These are phyloP conservation scores for Vombatus ursinus DNA, from an alignment of 2,113 vertebrate genomes.

Conservation along the genomic window DNA sequence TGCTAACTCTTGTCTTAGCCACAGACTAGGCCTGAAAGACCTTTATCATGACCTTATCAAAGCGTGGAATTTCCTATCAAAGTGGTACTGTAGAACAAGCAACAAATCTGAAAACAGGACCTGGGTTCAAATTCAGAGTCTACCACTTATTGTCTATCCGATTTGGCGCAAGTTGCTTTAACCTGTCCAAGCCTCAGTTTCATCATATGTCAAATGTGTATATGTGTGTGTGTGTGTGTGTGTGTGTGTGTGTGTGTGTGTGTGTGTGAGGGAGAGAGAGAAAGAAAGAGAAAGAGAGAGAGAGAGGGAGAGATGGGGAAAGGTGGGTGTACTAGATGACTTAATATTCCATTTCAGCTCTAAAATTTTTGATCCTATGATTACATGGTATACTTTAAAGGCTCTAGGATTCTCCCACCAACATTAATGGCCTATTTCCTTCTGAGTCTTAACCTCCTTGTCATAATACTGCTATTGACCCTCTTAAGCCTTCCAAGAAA, in stretches of 20 bases:
- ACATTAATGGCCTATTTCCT: slow-evolving; percentile 33
- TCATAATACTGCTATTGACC: not conserved
- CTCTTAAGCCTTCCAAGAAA: not conserved
- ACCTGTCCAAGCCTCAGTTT: slow-evolving; percentile 36
- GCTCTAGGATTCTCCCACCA: slow-evolving; percentile 6
- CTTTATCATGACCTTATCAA: not conserved
- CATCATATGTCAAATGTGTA: slow-evolving; percentile 20
- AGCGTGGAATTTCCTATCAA: not conserved
- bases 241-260: too few relatives aligned
- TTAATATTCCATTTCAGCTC: not conserved
- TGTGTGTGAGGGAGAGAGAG: too few relatives aligned
- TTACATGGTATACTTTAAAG: not conserved
- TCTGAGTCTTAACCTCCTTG: slow-evolving; percentile 35
- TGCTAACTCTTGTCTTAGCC: not conserved
- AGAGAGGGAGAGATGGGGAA: not conserved
- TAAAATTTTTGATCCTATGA: slow-evolving; percentile 6
- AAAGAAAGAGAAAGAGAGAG: too few relatives aligned
- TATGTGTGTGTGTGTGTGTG: too few relatives aligned
- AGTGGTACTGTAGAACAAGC: not conserved
- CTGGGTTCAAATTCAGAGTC: not conserved
- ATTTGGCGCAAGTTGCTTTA: not conserved
- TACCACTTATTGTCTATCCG: slow-evolving; percentile 10
- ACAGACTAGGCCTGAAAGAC: not conserved
- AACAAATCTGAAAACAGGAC: not conserved
- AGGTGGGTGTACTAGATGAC: not conserved